phyloP scores from a whole-genome alignment of 2,888 invertebrate species.

The Drosophila anomalata region DNA sequence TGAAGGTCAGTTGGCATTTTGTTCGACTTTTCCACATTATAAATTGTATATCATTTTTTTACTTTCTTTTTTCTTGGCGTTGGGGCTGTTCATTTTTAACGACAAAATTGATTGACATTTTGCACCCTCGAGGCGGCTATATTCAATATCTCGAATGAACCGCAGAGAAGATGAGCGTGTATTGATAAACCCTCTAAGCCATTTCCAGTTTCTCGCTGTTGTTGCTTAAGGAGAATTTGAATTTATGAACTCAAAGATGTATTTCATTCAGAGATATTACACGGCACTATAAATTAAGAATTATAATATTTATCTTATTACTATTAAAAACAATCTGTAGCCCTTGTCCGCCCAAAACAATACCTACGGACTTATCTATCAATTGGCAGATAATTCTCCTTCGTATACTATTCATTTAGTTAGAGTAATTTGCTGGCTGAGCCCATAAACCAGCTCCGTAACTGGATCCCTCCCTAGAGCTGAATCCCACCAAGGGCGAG shows the following conservation, averaged over 20 bases:
- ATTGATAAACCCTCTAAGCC: slow-evolving; percentile 70
- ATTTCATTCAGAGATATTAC: no score
- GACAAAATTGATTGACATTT: slow-evolving; percentile 76
- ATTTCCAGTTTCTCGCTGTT: slow-evolving; percentile 57
- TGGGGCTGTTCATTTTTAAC: slow-evolving; percentile 51
- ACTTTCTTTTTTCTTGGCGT: slow-evolving; percentile 20
- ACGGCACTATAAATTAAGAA: no score
- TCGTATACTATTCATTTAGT: slow-evolving; percentile 55
- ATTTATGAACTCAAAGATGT: no score
- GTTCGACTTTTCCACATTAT: slow-evolving; percentile 49
- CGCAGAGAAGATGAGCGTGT: slow-evolving; percentile 57
- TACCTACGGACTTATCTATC: slow-evolving; percentile 8
- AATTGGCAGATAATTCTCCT: slow-evolving; percentile 10
- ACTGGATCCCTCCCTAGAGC: slow-evolving; percentile 5
- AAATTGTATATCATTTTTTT: slow-evolving; percentile 66
- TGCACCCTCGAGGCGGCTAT: slow-evolving; percentile 70
- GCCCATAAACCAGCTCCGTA: slow-evolving; percentile 54
- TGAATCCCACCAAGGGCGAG: slow-evolving; percentile 12
- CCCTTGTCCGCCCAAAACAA: slow-evolving; percentile 1
- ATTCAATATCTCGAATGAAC: slow-evolving; percentile 58
- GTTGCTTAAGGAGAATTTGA: background rate
- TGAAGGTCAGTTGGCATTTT: slow-evolving; percentile 73
- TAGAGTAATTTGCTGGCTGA: slow-evolving; percentile 61
- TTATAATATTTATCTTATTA: background rate
- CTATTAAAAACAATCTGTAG: background rate